Evolutionary conservation across 2,113 vertebrate species (phyloP).

Genomic region (Melanotaenia duboulayi): DNA sequence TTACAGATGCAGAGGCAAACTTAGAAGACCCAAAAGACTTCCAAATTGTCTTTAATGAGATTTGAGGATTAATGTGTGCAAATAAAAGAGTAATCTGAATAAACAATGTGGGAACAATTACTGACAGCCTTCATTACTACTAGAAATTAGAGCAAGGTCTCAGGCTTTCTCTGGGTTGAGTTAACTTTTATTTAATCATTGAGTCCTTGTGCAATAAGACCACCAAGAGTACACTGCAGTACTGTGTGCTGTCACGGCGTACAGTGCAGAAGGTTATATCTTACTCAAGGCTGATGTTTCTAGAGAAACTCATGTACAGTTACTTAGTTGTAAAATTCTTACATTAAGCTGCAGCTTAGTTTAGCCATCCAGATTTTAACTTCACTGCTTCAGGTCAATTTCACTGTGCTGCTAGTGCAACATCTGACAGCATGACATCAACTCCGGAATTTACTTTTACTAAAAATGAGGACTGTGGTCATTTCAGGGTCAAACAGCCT

Average conservation of each 20-base stretch:
- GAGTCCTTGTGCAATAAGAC: background rate
- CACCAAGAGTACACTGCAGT: background rate
- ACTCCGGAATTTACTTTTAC: conserved; percentile 11
- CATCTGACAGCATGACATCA: background rate
- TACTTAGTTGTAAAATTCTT: background rate
- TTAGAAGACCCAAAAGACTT: background rate
- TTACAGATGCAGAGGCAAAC: conserved; percentile 7
- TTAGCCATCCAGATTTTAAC: background rate
- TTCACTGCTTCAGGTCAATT: background rate
- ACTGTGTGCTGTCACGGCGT: background rate
- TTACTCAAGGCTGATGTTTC: background rate
- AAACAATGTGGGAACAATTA: conserved; percentile 21
- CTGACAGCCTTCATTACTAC: conserved; percentile 17
- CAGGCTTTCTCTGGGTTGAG: background rate
- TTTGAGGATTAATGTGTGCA: background rate
- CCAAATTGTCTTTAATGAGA: background rate
- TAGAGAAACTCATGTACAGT: background rate
- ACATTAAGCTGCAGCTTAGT: background rate
- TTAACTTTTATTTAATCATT: conserved; percentile 4
- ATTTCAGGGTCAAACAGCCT: background rate
- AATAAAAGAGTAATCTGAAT: conserved; percentile 6
- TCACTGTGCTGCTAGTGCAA: background rate
- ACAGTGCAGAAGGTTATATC: background rate
- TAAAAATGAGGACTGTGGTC: background rate
- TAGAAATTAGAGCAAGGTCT: conserved; percentile 16